Evolutionary conservation across 2,797 vertebrate genomes (phyloP).

Genomic region (Aldrovandia affinis): DNA sequence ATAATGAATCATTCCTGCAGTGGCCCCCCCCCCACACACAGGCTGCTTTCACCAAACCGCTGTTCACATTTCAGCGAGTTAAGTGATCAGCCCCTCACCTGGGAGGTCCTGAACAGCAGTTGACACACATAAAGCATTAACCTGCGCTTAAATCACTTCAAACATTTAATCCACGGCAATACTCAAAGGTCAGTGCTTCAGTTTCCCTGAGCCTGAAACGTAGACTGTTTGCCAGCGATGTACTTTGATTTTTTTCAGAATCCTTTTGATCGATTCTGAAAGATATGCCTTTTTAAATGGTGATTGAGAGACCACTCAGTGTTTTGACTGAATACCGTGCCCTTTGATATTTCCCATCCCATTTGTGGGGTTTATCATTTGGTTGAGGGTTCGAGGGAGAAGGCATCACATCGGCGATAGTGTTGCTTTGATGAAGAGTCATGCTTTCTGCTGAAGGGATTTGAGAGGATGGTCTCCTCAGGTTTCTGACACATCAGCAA

Average conservation of each 20-base stretch:
- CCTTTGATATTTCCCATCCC: neutral
- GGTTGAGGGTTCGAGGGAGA: neutral
- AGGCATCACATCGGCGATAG: neutral
- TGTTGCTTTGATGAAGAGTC: neutral
- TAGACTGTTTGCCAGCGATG: neutral
- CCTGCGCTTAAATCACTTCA: neutral
- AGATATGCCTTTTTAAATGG: neutral
- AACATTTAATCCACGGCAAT: conserved; percentile 34
- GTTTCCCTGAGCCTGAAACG: neutral
- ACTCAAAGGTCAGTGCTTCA: conserved; percentile 38
- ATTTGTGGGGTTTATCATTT: neutral
- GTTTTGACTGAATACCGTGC: neutral
- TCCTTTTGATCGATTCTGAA: neutral
- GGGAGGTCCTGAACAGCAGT: neutral
- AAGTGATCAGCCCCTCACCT: neutral
- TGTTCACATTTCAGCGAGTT: neutral
- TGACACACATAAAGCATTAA: neutral
- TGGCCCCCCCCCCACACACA: too few species aligned
- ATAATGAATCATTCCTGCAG: neutral
- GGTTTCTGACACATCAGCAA: conserved; percentile 39
- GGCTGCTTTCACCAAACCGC: too few species aligned
- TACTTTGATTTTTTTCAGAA: neutral
- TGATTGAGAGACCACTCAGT: neutral
- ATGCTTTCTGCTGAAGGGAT: neutral
- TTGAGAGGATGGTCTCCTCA: neutral